phyloP scores from a whole-genome alignment of 2,113 vertebrate species.

The Gymnocephalus cernua region DNA sequence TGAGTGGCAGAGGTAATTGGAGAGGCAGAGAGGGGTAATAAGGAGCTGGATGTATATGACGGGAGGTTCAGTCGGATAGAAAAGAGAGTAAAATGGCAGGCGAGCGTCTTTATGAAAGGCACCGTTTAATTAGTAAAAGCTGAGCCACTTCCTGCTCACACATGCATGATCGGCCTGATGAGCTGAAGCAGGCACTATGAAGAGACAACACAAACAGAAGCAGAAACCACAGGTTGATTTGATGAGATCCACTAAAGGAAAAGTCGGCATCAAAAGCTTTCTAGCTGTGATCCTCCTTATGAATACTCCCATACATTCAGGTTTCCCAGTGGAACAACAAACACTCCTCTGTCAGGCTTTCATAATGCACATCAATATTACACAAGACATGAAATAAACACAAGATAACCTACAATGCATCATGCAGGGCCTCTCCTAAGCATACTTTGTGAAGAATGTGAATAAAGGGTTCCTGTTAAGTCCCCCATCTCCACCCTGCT shows the following conservation, averaged over 20 bases:
- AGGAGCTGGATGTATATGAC: slow-evolving; percentile 1
- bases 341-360: slow-evolving; percentile 38
- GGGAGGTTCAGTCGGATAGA: slow-evolving; percentile 12
- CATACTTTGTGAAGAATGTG: slow-evolving; percentile 18
- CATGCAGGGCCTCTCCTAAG: slow-evolving; percentile 26
- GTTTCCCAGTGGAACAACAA: slow-evolving; percentile 21
- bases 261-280: slow-evolving; percentile 22
- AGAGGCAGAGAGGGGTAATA: slow-evolving; percentile 2
- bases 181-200: slow-evolving; percentile 12
- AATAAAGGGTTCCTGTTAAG: slow-evolving; percentile 44
- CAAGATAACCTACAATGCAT: slow-evolving; percentile 38
- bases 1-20: slow-evolving; percentile 1
- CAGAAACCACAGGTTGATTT: slow-evolving; percentile 26
- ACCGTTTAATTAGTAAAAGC: slow-evolving; percentile 46
- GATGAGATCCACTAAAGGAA: slow-evolving; percentile 20
- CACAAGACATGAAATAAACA: slow-evolving; percentile 46
- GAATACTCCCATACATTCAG: slow-evolving; percentile 16
- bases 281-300: background rate
- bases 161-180: slow-evolving; percentile 51
- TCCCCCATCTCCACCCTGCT: slow-evolving; percentile 12
- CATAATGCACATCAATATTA: slow-evolving; percentile 51
- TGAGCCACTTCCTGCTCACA: slow-evolving; percentile 49
- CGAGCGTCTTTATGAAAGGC: slow-evolving; percentile 19
- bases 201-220: slow-evolving; percentile 33
- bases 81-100: slow-evolving; percentile 16